Evolutionary conservation across 1,140 invertebrate species (phyloP), one percentile per base, ranked within the genome.

Genomic region (Polypedilum pembai): DNA sequence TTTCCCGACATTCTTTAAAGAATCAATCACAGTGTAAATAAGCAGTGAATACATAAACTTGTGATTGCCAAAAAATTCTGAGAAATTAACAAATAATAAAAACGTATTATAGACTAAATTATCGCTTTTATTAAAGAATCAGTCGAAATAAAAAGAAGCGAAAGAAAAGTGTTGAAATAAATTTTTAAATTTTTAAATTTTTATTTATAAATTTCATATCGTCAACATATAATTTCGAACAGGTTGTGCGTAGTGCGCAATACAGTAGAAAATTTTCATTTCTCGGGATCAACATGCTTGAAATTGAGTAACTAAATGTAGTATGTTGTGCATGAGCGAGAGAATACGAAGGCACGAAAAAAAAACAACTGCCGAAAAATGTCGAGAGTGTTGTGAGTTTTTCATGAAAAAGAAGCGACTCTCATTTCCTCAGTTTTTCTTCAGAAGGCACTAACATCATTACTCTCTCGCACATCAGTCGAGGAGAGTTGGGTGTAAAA

Each of bases 351-450:
- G 65, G n/a, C 8, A 69, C 17, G 20, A 18, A 69, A 69, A 69
- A 18, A 69, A 69, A 21, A 69, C n/a, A 69, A 18, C 45, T 56
- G 3, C 45, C 45, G 65, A 69, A 69, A 18, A 18, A 5, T 69
- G 45, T 12, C 45, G 45, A 56, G n/a, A 56, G 3, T 69, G 45
- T 21, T 20, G 20, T 69, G 8, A 10, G 17, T 69, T 69, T 69
- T 69, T 69, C 65, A 18, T 18, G 65, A 69, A 69, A 69, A 69
- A 69, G 20, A 69, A 69, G 8, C 12, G n/a, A 56, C n/a, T 56
- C n/a, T 56, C 45, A 56, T 56, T 56, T 56, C 45, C 65, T 69
- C 65, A 69, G 65, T 69, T 69, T 69, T 69, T 69, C 65, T 69
- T 69, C 65, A 69, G 65, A 69, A 21, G 20, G 17, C 65, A 69